These are phyloP conservation scores for Apistogramma diplotaenia DNA, from an alignment of 2,113 vertebrate species.

Conservation along the genomic window DNA sequence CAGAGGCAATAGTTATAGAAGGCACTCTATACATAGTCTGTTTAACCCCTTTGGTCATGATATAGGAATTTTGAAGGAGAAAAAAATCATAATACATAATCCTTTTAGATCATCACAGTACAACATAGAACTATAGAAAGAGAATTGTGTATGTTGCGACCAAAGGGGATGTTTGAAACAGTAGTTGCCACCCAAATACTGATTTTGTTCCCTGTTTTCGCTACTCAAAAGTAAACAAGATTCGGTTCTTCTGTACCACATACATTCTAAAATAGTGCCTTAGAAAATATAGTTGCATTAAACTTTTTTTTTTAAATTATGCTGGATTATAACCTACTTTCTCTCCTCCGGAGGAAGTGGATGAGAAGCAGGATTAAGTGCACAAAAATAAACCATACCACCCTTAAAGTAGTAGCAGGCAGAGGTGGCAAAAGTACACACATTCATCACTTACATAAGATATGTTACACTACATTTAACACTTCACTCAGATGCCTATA, in stretches of 20 bases:
- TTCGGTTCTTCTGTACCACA: not conserved
- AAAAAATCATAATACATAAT: too few species aligned
- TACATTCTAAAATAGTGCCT: not conserved
- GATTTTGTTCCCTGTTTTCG: not conserved
- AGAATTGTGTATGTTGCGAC: too few species aligned
- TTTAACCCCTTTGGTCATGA: too few species aligned
- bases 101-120: too few species aligned
- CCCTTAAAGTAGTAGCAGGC: not conserved
- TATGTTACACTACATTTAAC: not conserved
- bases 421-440: not conserved
- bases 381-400: constrained; percentile 20
- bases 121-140: too few species aligned
- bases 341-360: constrained; percentile 32
- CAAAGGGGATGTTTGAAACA: not conserved
- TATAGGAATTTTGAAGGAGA: too few species aligned
- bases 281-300: not conserved
- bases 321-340: constrained; percentile 10
- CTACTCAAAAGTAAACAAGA: not conserved
- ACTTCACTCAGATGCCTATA: not conserved
- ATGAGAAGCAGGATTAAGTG: constrained; percentile 28
- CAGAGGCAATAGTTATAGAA: too few species aligned
- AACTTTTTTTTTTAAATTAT: not conserved
- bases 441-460: not conserved
- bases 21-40: too few species aligned
- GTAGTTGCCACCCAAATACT: not conserved